Evolutionary conservation across 2,888 invertebrate species (phyloP).

Genomic region (Macrosiphum euphorbiae): DNA sequence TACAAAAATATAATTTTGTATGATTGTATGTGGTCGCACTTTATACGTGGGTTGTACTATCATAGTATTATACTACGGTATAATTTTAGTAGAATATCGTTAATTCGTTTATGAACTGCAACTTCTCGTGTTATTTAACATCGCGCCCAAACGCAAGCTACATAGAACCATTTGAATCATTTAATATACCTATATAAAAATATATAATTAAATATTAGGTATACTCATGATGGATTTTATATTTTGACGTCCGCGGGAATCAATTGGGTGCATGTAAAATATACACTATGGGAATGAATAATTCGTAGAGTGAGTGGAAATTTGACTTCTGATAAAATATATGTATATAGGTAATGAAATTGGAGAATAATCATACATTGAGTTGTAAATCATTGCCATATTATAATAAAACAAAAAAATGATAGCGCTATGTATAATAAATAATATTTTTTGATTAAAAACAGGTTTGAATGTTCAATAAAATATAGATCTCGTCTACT

Average conservation of each 20-base stretch:
- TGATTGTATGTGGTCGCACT: background rate
- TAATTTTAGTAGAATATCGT: background rate
- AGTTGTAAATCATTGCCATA: slow-evolving; percentile 42
- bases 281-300: background rate
- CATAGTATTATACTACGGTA: background rate
- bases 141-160: background rate
- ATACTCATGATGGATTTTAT: background rate
- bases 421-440: slow-evolving; percentile 18
- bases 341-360: background rate
- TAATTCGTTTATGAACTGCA: background rate
- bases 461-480: slow-evolving; percentile 47
- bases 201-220: background rate
- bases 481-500: slow-evolving; percentile 37
- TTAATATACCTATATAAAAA: background rate
- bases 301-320: background rate
- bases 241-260: background rate
- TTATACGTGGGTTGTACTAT: background rate
- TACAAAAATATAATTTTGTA: background rate
- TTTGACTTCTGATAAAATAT: background rate
- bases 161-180: background rate
- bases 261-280: background rate
- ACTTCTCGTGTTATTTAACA: background rate
- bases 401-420: slow-evolving; percentile 12
- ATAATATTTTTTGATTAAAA: slow-evolving; percentile 58
- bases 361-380: background rate